A percentile compares a stretch with the other conserved stretches of the same genome.
Evolutionary conservation across 35 echinoderm and acorn worm genomes (phyloP).

Genomic region (Strongylocentrotus purpuratus): DNA sequence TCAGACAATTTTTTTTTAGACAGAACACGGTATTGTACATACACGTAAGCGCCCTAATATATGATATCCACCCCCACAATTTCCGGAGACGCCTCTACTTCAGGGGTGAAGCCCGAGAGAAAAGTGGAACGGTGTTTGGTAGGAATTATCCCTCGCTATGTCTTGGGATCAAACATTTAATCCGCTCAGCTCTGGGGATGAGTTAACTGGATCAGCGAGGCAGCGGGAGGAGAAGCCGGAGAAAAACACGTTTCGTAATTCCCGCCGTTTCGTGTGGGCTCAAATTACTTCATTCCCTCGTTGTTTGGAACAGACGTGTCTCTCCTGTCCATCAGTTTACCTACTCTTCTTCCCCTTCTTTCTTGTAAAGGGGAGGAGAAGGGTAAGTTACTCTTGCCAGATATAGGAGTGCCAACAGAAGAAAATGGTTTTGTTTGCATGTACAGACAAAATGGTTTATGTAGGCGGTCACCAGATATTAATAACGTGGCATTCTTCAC

Average conservation of each 20-base stretch:
- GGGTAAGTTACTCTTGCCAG: no score
- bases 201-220: background rate
- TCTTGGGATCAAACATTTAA: slow-evolving; percentile 12
- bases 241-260: slow-evolving; percentile 5
- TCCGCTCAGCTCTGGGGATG: background rate
- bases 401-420: no score
- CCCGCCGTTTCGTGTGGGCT: background rate
- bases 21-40: no score
- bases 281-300: background rate
- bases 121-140: background rate
- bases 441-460: no score
- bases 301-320: background rate
- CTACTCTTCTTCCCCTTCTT: background rate
- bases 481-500: no score
- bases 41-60: background rate
- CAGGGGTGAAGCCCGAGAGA: background rate
- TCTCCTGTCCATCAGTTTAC: background rate
- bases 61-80: background rate
- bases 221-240: background rate
- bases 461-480: no score
- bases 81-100: background rate
- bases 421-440: no score
- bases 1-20: no score
- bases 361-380: background rate
- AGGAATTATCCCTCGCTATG: background rate